Evolutionary conservation across 2,888 invertebrate genomes (phyloP), one percentile per base, ranked within the genome.

Genomic region (Drosophila neonasuta): DNA sequence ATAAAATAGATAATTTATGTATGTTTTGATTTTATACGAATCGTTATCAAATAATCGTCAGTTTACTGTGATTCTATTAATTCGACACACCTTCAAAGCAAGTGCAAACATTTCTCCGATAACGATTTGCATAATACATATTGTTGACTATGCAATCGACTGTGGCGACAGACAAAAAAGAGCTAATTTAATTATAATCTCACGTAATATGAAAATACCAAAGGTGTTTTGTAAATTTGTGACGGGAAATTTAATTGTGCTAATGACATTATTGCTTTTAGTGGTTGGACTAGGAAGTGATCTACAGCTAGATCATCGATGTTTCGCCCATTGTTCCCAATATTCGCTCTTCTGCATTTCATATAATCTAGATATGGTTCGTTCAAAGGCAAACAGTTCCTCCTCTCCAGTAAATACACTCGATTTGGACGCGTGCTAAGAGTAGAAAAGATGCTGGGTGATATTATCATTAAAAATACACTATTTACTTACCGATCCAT

Each of bases 401-500:
- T 99, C 99, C 90, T 97, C 97, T 0, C 99, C 99, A 1, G 98
- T 98, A 88, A 99, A 99, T 79, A 99, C 95, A 86, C 96, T 97
- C 3, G 97, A 96, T 29, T 48, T 49, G 2, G 64, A 46, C 5
- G 30, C 46, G 11, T 52, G 24, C 46, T 52, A 15, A 1, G 15
- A 36, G 8, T 44, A 44, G 32, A 10, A 44, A 39, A 3, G 34
- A 3, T 8, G 17, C 9, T 10, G 1, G 2, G n/a, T 34, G 24
- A 3, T 11, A 11, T 15, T 10, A 34, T 11, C 11, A 3, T 20
- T 10, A 13, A 11, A 1, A 1, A 13, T 8, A 3, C 1, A 3
- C 1, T 36, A 10, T 20, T 20, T 48, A 91, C 93, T 91, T 91
- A 95, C 95, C 52, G 95, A 94, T 78, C 93, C 94, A 79, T 94